phyloP scores from a whole-genome alignment of 1,140 invertebrate species.

The Maconellicoccus hirsutus region DNA sequence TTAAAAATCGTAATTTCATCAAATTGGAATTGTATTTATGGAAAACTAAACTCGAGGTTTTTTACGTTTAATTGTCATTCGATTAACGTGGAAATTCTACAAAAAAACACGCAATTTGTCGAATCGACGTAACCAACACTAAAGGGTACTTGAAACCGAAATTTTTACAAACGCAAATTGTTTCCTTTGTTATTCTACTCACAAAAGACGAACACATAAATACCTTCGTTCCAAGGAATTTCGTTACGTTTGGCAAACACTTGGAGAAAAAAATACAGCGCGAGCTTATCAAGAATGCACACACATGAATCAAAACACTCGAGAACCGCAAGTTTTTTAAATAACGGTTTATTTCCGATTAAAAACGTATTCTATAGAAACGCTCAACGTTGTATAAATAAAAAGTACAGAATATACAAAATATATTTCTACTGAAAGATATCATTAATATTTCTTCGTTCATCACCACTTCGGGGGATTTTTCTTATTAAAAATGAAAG shows the following conservation, averaged over 20 bases:
- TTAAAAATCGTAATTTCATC: too few species aligned
- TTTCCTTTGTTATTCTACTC: too few species aligned
- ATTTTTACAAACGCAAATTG: too few species aligned
- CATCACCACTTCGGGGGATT: slow-evolving; percentile 16
- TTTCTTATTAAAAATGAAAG: slow-evolving; percentile 23
- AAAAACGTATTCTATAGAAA: not conserved
- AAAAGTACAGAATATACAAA: not conserved
- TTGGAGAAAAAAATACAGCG: not conserved
- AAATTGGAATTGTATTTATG: too few species aligned
- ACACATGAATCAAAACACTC: not conserved
- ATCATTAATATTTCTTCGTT: slow-evolving; percentile 22
- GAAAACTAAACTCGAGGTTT: too few species aligned
- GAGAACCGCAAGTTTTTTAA: slow-evolving; percentile 1
- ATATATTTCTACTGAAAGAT: slow-evolving; percentile 15
- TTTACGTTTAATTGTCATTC: too few species aligned
- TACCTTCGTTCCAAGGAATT: not conserved
- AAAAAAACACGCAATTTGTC: too few species aligned
- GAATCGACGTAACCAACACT: too few species aligned
- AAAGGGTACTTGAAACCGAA: too few species aligned
- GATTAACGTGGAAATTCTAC: too few species aligned
- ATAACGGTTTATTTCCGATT: not conserved
- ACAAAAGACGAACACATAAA: not conserved
- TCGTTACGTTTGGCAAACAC: not conserved
- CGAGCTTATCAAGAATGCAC: not conserved
- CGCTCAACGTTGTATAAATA: not conserved